A percentile compares a stretch with the other conserved stretches of the same genome.
Conservation (phyloP, 64 coral and sea anemone genomes). For the Stichodactyla mertensii region DNA sequence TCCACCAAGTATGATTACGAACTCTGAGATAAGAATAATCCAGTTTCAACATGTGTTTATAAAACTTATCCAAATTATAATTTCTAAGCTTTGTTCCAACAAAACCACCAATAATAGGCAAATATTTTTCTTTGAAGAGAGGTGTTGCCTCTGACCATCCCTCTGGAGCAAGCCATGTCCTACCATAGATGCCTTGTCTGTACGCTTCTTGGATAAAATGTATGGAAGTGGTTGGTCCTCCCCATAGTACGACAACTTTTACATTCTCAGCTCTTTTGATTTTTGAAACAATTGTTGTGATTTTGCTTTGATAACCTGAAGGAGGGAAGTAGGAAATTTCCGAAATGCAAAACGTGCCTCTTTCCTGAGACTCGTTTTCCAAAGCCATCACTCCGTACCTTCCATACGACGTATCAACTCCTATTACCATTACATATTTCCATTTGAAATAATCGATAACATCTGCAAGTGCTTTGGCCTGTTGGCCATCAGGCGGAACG, state of each 20-base stretch:
- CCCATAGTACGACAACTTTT: conserved; percentile 72
- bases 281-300: conserved; percentile 47
- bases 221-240: conserved; percentile 28
- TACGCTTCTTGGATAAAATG: conserved; percentile 50
- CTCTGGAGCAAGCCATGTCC: conserved; percentile 68
- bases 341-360: conserved; percentile 48
- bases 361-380: conserved; percentile 29
- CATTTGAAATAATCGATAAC: conserved; percentile 54
- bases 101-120: conserved; percentile 55
- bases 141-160: conserved; percentile 68
- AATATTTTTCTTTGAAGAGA: conserved; percentile 42
- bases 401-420: conserved; percentile 49
- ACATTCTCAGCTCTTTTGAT: conserved; percentile 38
- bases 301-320: conserved; percentile 57
- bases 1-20: conserved; percentile 42
- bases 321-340: conserved; percentile 40
- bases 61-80: conserved; percentile 1
- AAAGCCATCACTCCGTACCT: conserved; percentile 32
- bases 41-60: conserved; percentile 8
- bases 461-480: conserved; percentile 48
- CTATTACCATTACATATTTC: conserved; percentile 46
- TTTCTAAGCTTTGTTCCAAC: conserved; percentile 34
- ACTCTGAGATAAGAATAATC: conserved; percentile 4
- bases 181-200: conserved; percentile 7
- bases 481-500: conserved; percentile 41